These are phyloP conservation scores for Craseonycteris thonglongyai DNA, from an alignment of 2,113 vertebrate species.

Conservation along the genomic window DNA sequence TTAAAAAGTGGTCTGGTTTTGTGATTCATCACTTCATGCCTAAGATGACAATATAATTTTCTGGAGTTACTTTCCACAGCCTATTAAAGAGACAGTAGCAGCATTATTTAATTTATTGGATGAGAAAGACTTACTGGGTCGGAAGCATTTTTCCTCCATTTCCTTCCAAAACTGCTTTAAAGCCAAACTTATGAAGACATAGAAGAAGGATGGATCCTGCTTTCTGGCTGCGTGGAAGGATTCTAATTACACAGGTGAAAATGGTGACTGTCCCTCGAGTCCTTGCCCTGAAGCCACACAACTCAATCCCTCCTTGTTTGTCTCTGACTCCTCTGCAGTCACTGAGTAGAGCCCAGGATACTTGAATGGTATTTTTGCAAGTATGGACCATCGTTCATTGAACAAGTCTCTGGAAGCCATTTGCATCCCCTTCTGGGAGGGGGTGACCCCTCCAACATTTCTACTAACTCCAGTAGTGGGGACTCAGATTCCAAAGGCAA, in stretches of 20 bases:
- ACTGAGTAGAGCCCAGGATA: constrained; percentile 76
- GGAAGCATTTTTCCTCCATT: not conserved
- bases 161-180: not conserved
- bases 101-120: not conserved
- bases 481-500: constrained; percentile 93
- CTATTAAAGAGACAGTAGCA: not conserved
- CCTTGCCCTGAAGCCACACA: no score
- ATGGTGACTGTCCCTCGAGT: no score
- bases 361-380: constrained; percentile 99
- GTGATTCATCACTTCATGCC: not conserved
- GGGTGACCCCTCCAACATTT: constrained; percentile 91
- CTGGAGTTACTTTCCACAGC: not conserved
- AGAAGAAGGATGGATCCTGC: no score
- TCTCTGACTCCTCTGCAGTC: no score
- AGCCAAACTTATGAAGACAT: not conserved
- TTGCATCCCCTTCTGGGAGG: constrained; percentile 97
- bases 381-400: constrained; percentile 97
- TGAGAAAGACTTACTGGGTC: not conserved
- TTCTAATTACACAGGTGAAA: no score
- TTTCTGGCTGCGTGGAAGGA: no score
- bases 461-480: constrained; percentile 89
- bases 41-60: constrained; percentile 22
- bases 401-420: constrained; percentile 98
- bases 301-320: no score
- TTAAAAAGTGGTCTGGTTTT: not conserved